Evolutionary conservation across 2,113 vertebrate genomes (phyloP).

Genomic region (Mus spicilegus): DNA sequence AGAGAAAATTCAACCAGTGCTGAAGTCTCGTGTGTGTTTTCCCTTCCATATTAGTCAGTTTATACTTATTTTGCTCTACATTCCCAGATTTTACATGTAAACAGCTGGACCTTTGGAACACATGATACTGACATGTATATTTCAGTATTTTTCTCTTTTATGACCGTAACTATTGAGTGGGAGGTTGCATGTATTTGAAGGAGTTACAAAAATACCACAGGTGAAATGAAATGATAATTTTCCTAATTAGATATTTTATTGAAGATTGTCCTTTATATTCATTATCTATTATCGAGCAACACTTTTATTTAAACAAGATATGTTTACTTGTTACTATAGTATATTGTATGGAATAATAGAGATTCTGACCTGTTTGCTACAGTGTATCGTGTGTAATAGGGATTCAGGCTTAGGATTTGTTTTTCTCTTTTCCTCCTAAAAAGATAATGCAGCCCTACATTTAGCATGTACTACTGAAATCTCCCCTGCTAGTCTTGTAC

Average conservation of each 20-base stretch:
- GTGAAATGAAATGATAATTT: conserved; percentile 6
- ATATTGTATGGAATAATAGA: neutral
- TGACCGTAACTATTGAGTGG: neutral
- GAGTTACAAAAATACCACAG: neutral
- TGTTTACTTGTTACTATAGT: neutral
- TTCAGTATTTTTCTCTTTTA: neutral
- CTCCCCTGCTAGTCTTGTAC: neutral
- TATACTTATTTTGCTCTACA: conserved; percentile 6
- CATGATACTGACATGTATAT: neutral
- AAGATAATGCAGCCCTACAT: neutral
- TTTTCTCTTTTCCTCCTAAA: neutral
- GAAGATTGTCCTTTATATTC: neutral
- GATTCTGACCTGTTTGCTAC: neutral
- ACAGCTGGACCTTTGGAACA: neutral
- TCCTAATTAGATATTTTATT: neutral
- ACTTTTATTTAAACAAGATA: conserved; percentile 35
- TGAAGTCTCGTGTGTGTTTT: neutral
- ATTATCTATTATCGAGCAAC: neutral
- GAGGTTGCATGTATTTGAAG: neutral
- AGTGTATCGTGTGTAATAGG: neutral
- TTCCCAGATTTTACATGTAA: neutral
- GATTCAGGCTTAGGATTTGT: neutral
- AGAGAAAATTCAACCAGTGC: neutral
- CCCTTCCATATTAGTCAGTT: neutral
- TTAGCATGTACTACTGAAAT: neutral